Conservation (phyloP, 2,113 vertebrate species). For the Lampris megalopsis region DNA sequence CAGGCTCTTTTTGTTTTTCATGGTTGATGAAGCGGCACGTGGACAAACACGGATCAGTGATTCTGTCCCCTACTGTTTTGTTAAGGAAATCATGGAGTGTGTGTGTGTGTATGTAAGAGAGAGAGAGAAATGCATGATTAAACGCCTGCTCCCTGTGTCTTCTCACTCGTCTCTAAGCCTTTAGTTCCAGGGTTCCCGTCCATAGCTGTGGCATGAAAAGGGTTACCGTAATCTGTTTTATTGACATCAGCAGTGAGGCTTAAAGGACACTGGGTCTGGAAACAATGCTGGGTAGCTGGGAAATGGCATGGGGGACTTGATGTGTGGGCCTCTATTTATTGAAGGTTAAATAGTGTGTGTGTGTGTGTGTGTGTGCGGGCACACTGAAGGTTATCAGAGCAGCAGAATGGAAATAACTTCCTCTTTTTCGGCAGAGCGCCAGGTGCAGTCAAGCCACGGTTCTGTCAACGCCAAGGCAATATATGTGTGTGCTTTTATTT, state of each 20-base stretch:
- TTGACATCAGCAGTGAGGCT: background rate
- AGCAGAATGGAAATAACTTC: conserved; percentile 21
- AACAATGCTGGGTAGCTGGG: background rate
- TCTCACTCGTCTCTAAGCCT: background rate
- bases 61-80: conserved; percentile 27
- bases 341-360: conserved; percentile 16
- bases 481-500: conserved; percentile 10
- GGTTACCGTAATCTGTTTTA: conserved; percentile 12
- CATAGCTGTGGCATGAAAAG: conserved; percentile 3
- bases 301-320: background rate
- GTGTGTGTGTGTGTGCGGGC: conserved; percentile 8
- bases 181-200: background rate
- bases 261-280: conserved; percentile 1
- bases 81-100: conserved; percentile 39
- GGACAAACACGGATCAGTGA: conserved; percentile 28
- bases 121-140: conserved; percentile 7
- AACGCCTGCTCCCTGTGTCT: background rate
- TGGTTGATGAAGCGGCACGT: conserved; percentile 35
- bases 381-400: conserved; percentile 21
- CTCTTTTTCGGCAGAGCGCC: conserved; percentile 36
- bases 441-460: conserved; percentile 38
- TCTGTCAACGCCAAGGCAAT: conserved; percentile 18
- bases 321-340: conserved; percentile 7
- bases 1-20: conserved; percentile 11
- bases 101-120: conserved; percentile 17